Base-by-base conservation (phyloP, 2,888 invertebrate species). In the Vannuccia rotundouncinata region DNA sequence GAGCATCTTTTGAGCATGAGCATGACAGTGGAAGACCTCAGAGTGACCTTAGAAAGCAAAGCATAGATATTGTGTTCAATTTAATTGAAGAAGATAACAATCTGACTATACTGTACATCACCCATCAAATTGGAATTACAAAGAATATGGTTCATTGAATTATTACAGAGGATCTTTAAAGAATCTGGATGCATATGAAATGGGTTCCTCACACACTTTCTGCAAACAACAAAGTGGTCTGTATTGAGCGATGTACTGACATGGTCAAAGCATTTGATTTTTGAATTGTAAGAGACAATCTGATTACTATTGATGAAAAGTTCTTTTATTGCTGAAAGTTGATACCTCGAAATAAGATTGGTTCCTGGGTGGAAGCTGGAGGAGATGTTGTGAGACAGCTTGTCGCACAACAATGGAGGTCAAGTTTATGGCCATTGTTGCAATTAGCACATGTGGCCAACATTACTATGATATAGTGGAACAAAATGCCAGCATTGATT, bases 161-260 rank as follows among this genome's bases (percentile, higher is more conserved):
- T 76, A 30, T 78, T 30, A 78, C 28, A 17, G 60, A 78, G 25
- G 78, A 78, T 31, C 78, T 78, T 74, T n/a, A 78, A 27, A 78
- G 59, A 78, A 59, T 30, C 27, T 78, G 78, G 60, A 10, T 30
- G 5, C 60, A 59, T 27, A 78, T 22, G n/a, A 29, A 31, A 31
- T 78, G 78, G 78, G 31, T 78, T 78, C 78, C 78, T n/a, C 78
- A 78, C 60, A 22, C 74, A 30, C 78, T 78, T 30, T 78, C 78
- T 27, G 78, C 29, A 59, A 28, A 31, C 59, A 76, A 78, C 78
- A 78, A 78, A 31, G 78, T 59, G 27, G 60, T 78, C 59, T 73
- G 78, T 59, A 59, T 78, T 60, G 78, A 78, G 78, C 78, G 78
- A 59, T 59, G 45, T 78, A 78, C 28, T 28, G 78, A 78, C 59